Conservation (phyloP, 2,113 vertebrate species). For the Podarcis cretensis region DNA sequence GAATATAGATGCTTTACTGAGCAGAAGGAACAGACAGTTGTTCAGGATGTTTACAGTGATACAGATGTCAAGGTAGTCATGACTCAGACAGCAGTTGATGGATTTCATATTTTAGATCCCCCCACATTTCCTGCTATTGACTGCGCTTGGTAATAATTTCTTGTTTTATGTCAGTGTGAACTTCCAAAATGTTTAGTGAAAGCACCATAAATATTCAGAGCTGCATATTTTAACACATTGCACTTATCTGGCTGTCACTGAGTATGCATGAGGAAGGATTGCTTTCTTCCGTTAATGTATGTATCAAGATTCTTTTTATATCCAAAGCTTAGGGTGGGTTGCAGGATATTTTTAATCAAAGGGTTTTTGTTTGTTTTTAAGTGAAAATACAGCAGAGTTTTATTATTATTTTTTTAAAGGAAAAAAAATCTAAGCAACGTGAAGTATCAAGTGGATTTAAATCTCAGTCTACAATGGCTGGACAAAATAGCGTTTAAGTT, state of each 20-base stretch:
- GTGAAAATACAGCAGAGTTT: background rate
- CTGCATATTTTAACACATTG: background rate
- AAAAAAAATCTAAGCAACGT: background rate
- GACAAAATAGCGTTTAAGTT: background rate
- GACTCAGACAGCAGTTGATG: background rate
- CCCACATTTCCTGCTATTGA: background rate
- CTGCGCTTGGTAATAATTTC: conserved; percentile 21
- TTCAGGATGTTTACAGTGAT: background rate
- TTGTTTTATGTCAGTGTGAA: background rate
- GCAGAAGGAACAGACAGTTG: background rate
- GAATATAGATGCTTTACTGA: background rate
- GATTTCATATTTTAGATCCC: background rate
- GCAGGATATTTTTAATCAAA: background rate
- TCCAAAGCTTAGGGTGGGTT: background rate
- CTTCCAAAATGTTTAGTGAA: conserved; percentile 34
- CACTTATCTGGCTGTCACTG: background rate
- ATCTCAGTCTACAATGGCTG: background rate
- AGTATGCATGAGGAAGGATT: background rate
- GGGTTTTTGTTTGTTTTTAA: background rate
- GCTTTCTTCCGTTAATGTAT: background rate
- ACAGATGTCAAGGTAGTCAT: background rate
- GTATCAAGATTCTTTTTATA: background rate
- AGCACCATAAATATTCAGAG: conserved; percentile 29
- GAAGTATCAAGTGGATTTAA: background rate
- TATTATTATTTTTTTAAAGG: too few relatives aligned